phyloP scores from a whole-genome alignment of 2,797 vertebrate genomes.

The Smutsia gigantea region DNA sequence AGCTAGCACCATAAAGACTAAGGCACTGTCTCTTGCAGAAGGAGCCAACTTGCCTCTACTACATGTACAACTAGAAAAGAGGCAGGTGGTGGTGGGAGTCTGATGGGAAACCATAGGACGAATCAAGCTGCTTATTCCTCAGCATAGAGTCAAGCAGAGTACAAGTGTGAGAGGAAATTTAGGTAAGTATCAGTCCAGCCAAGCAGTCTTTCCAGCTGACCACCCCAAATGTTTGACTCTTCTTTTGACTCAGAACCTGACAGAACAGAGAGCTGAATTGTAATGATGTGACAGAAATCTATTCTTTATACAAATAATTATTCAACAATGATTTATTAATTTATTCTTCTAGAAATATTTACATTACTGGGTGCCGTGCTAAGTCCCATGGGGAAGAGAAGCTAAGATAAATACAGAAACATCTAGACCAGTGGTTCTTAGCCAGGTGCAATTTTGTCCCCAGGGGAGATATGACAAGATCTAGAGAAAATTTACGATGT shows the following conservation, averaged over 20 bases:
- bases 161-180: slow-evolving; percentile 1
- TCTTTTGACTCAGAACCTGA: neutral
- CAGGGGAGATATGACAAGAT: neutral
- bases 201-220: neutral
- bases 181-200: slow-evolving; percentile 20
- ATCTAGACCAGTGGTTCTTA: neutral
- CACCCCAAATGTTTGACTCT: slow-evolving; percentile 45
- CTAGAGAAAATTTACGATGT: neutral
- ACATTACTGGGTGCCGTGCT: slow-evolving; percentile 18
- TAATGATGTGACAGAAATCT: slow-evolving; percentile 60
- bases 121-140: slow-evolving; percentile 35
- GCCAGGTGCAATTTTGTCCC: neutral
- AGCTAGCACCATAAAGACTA: neutral
- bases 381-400: neutral
- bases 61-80: neutral
- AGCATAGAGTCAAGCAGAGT: neutral
- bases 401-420: neutral
- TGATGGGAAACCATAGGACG: neutral
- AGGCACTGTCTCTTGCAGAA: neutral
- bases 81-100: neutral
- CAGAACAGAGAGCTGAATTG: slow-evolving; percentile 44
- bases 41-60: neutral
- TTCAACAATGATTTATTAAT: slow-evolving; percentile 63
- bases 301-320: slow-evolving; percentile 72
- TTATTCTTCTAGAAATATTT: slow-evolving; percentile 66